Evolutionary conservation across 2,888 invertebrate genomes (phyloP), one percentile per base, ranked within the genome.

Genomic region (Subacronicta megacephala): DNA sequence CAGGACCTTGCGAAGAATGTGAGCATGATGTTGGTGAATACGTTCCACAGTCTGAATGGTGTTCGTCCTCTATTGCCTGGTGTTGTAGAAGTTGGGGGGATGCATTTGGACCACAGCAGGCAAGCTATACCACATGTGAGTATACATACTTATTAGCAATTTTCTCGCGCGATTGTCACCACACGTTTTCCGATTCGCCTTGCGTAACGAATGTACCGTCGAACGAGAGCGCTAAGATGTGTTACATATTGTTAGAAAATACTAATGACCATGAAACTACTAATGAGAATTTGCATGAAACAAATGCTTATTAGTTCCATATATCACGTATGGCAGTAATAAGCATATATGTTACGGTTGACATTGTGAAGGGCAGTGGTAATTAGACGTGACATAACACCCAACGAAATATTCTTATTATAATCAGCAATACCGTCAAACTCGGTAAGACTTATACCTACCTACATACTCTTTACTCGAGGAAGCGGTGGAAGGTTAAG

Each of bases 61-160:
- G 92, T 95, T 1, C 90, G 93, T 16, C 96, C 96, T 0, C 73
- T 90, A 2, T 76, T 95, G 0, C 95, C 95, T 0, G 95, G 95
- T 16, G 83, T 96, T 0, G 88, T 96, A 9, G 96, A 96, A 87
- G 93, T 96, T 10, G 96, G 96, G 7, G 96, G 96, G 0, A 92
- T 96, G 83, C 95, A 96, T 76, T 87, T 96, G 38, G 88, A 88
- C 29, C 81, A 85, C 2, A 75, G 75, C 2, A 82, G 69, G 9
- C 89, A 92, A 38, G 72, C 89, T 3, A 81, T 96, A 64, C 95
- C 95, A 0, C 50, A 81, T 46, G 95, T 94, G 75, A 87, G 89
- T 88, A 54, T 43, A 23, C n/a, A n/a, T n/a, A n/a, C n/a, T n/a
- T n/a, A n/a, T n/a, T 41, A 2, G 9, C 20, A 26, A 37, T 46